Base-by-base conservation (phyloP, 2,888 invertebrate species). In the Sinhomidia bicolor region DNA sequence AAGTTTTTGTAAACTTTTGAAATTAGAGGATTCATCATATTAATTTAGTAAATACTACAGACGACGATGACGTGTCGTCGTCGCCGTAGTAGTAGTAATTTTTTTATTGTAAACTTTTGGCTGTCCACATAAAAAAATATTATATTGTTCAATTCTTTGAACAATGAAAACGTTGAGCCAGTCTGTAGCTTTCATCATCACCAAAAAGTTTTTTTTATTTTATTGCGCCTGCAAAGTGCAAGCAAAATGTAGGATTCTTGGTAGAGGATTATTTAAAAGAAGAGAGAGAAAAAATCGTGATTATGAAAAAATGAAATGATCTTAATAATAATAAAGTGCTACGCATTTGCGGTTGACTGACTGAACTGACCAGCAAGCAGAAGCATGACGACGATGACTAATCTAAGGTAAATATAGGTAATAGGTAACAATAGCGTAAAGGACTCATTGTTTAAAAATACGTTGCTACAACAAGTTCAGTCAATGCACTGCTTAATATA, bases 261-360 rank as follows among this genome's bases (percentile, higher is more conserved):
- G 51, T 76, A 51, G 17, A 20, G 14, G 76, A 51, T 3, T 44
- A 20, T 60, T 12, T 36, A 36, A 7, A 36, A 54, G 65, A 6
- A 65, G 7, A 54, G 65, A 6, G 32, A 14, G 5, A 51, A 76
- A 51, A 76, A 51, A 29, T 51, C 76, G 76, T 76, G 51, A 76
- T 76, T n/a, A 36, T 23, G n/a, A 76, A 32, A 65, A 76, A 76
- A 51, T 76, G 76, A 76, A 76, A 76, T 76, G 76, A 76, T 76
- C 47, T 76, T 76, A 51, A 54, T 76, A 74, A 29, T 14, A 62
- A 41, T 29, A 71, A 57, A 54, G n/a, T 51, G 29, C 32, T 76
- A 76, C 54, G 54, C n/a, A 32, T 32, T 29, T n/a, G n/a, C n/a
- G 17, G 23, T 17, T 65, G 65, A 29, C 44, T 44, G 71, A 44